Evolutionary conservation across 30 jellyfish, hydroid and myxozoan genomes (phyloP).

Genomic region (Aurelia aurita complex sp. Pacific): DNA sequence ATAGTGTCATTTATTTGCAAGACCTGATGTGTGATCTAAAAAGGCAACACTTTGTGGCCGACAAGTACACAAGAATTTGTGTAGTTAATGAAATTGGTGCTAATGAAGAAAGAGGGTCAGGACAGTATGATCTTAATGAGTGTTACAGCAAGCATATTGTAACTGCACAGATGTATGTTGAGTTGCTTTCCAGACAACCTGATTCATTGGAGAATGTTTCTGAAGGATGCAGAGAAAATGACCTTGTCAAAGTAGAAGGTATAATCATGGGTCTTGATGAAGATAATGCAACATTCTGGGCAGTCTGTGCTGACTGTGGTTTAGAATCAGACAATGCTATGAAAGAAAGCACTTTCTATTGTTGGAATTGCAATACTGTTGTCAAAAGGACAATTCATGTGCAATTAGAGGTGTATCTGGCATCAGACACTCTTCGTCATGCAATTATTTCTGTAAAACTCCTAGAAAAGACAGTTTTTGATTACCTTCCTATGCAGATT

Average conservation of each 20-base stretch:
- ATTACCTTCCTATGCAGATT: conserved; percentile 49
- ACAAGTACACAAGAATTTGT: conserved; percentile 22
- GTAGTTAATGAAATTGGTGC: neutral
- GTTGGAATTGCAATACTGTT: conserved; percentile 13
- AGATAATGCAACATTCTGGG: conserved; percentile 58
- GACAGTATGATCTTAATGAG: too few relatives aligned
- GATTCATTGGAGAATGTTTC: neutral
- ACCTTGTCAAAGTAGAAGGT: conserved; percentile 41
- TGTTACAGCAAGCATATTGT: neutral
- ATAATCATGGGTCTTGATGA: conserved; percentile 29
- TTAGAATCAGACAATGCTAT: conserved; percentile 16
- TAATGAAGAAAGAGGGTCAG: neutral
- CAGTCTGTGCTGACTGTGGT: conserved; percentile 42
- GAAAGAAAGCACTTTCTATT: conserved; percentile 1
- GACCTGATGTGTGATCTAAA: neutral
- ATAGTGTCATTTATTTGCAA: neutral
- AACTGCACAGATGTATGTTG: neutral
- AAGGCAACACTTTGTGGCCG: conserved; percentile 7
- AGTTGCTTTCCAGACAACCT: neutral
- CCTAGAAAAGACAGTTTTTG: conserved; percentile 40
- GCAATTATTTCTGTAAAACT: conserved; percentile 20
- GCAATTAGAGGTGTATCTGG: conserved; percentile 29
- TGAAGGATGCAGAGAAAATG: neutral
- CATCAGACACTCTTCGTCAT: neutral
- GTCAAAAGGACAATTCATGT: conserved; percentile 37